Base-by-base conservation (phyloP, 2,888 invertebrate species). In the Mamestra brassicae region DNA sequence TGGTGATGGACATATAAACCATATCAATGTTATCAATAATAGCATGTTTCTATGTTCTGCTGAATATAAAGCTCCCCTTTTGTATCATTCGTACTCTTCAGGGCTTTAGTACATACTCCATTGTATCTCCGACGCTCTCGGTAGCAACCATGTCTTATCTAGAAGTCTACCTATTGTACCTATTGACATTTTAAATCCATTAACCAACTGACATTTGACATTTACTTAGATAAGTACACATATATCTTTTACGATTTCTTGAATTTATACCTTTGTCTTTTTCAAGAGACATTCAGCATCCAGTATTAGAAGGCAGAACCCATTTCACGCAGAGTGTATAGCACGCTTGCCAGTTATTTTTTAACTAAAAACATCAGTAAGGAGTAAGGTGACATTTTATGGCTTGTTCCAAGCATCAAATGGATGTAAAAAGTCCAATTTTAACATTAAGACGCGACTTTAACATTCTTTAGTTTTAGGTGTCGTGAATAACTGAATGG, bases 381-480 rank as follows among this genome's bases (percentile, higher is more conserved):
- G 78, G 81, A 82, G 84, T 88, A 86, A 84, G 86, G 86, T 87
- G 89, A 89, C 87, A 89, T 89, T 92, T 92, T 92, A 92, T 91
- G 88, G 88, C 91, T 92, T 92, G 91, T 87, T 81, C 71, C 68
- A 82, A 84, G 61, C 88, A 77, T 74, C 71, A 76, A 77, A 76
- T 78, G 80, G 63, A 71, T 80, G 81, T 79, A 85, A 87, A 88
- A 88, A 85, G 66, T 73, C 69, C 42, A 78, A 76, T 74, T 81
- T 86, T 78, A 83, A 85, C 81, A 74, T 80, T 74, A 62, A 79
- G 74, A 79, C 55, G 54, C 50, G 74, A 77, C 62, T 74, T 68
- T 62, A 26, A 74, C 67, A 75, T 84, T 88, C 62, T 76, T 78
- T 36, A 38, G 71, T 64, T 76, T 75, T 71, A 79, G 78, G 78